Conservation (phyloP, 2,888 invertebrate species). For the Pseudococcus jackbeardsleyi region DNA sequence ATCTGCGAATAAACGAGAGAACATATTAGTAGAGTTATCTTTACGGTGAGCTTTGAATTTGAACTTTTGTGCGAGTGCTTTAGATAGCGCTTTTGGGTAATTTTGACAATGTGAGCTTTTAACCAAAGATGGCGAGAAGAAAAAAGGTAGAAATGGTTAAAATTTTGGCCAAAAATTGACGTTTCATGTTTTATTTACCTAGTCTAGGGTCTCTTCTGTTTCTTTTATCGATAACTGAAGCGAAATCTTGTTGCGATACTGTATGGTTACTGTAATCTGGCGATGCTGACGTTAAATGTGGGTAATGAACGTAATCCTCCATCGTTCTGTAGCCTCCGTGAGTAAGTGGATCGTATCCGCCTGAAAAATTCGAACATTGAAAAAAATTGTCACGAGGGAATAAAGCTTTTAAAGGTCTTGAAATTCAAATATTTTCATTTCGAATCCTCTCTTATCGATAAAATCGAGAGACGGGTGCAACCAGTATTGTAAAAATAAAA, state of each 20-base stretch:
- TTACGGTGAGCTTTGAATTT: background rate
- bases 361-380: constrained; percentile 57
- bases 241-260: constrained; percentile 83
- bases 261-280: constrained; percentile 79
- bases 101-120: background rate
- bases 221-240: constrained; percentile 72
- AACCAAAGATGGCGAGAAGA: background rate
- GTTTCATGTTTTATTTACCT: constrained; percentile 74
- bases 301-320: constrained; percentile 88
- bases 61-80: background rate
- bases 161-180: no score
- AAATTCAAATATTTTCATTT: no score
- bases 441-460: no score
- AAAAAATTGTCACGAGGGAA: background rate
- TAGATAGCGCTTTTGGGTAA: constrained; percentile 15
- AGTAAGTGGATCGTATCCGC: constrained; percentile 82
- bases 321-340: constrained; percentile 87
- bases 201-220: constrained; percentile 83
- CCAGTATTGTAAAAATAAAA: no score
- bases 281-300: constrained; percentile 78
- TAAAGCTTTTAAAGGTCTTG: no score
- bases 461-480: no score
- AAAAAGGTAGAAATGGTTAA: background rate
- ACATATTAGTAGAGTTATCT: constrained; percentile 46
- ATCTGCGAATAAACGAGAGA: constrained; percentile 74